Evolutionary conservation across 2,888 invertebrate species (phyloP), one percentile per base, ranked within the genome.

Genomic region (Eupithecia tripunctaria): DNA sequence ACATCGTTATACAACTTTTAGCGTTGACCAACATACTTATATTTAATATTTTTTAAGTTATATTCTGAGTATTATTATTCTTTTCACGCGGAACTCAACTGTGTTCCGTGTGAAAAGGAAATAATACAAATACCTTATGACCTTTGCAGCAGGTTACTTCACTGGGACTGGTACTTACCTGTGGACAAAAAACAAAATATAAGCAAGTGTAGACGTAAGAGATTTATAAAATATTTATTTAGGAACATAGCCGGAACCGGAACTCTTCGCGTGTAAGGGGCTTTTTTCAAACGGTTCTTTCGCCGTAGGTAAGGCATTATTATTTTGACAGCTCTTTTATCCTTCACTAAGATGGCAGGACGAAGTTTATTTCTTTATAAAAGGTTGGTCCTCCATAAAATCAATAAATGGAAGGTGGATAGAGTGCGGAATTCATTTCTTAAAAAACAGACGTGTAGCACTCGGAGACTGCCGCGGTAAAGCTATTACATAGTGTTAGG

Each of bases 161-260:
- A 38, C 63, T 7, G 15, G 5, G 29, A 29, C n/a, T 15, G 15
- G 0, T 47, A 68, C 79, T 76, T 79, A 79, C 79, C 79, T 76
- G 78, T 43, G 41, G 56, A 73, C 67, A 75, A 77, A 74, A n/a
- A 64, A 71, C 36, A 21, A 64, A 36, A 25, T 21, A 25, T 64
- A 38, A 64, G 32, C n/a, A 15, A 18, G 36, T n/a, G 12, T 63
- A 8, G 3, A 63, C 36, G 12, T 5, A 25, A 56, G 12, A 25
- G 21, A 25, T 10, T n/a, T 10, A 21, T 0, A 25, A 56, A 21
- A 14, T 56, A 5, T 56, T 12, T 56, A 21, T 56, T 25, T 56
- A 25, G 7, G 21, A 56, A 25, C 25, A 56, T 14, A 14, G 12
- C 21, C 21, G 21, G 56, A 56, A 25, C 4, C 25, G 25, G 56